These are phyloP conservation scores for Vannuccia rotundouncinata DNA, from an alignment of 2,888 invertebrate genomes.

Conservation along the genomic window DNA sequence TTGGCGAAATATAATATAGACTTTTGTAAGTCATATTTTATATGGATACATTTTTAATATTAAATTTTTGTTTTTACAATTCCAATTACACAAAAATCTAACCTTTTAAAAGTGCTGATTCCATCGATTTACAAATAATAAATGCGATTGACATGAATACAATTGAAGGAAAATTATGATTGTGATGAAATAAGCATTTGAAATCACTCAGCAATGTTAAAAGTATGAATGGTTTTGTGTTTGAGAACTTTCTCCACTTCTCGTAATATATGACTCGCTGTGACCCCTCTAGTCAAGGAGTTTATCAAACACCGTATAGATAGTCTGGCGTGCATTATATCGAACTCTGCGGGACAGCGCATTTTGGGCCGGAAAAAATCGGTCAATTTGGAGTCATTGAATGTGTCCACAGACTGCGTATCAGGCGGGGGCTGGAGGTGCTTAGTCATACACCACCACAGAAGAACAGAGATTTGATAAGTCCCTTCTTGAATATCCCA, in stretches of 20 bases:
- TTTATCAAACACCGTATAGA: background rate
- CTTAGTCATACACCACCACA: background rate
- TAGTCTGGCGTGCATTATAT: background rate
- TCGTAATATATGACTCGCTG: background rate
- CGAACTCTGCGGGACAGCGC: background rate
- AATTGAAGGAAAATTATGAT: too few species aligned
- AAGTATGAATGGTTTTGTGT: background rate
- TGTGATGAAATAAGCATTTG: too few species aligned
- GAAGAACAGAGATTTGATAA: background rate
- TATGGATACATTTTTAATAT: too few species aligned
- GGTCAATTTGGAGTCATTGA: background rate
- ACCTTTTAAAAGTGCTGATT: too few species aligned
- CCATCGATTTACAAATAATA: too few species aligned
- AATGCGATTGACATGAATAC: too few species aligned
- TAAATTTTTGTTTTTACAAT: too few species aligned
- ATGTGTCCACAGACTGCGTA: background rate
- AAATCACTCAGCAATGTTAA: background rate
- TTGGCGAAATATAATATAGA: too few species aligned
- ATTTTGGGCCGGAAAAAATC: background rate
- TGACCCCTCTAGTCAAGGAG: background rate
- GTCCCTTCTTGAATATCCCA: background rate
- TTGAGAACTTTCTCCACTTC: background rate
- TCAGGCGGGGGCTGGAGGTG: background rate
- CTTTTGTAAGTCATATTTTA: too few species aligned
- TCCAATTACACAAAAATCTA: too few species aligned